Evolutionary conservation across 2,113 vertebrate genomes (phyloP).

Genomic region (Labrus mixtus): DNA sequence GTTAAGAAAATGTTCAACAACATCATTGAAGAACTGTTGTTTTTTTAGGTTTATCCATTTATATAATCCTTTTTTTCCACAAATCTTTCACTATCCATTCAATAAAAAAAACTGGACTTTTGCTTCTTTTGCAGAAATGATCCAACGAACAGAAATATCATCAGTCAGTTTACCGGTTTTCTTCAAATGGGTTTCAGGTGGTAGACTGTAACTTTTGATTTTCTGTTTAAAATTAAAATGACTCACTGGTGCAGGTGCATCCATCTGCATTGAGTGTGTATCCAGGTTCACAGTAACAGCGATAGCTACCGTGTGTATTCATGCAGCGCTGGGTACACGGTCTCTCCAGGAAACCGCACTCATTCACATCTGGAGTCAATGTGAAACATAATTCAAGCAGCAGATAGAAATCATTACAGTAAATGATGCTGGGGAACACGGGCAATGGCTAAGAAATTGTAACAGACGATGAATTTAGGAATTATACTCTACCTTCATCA

Average conservation of each 20-base stretch:
- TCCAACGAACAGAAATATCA: slow-evolving; percentile 25
- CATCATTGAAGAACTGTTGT: no score
- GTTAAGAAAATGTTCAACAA: no score
- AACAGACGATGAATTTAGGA: slow-evolving; percentile 37
- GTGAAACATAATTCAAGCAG: slow-evolving; percentile 55
- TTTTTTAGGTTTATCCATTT: no score
- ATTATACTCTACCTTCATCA: slow-evolving; percentile 72
- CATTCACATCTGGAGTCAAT: slow-evolving; percentile 82
- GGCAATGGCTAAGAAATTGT: slow-evolving; percentile 63
- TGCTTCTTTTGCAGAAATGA: background rate
- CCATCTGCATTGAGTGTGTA: slow-evolving; percentile 74
- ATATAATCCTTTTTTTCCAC: no score
- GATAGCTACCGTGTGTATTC: slow-evolving; percentile 81
- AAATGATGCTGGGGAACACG: slow-evolving; percentile 60
- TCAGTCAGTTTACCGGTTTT: slow-evolving; percentile 1
- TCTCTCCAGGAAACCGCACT: slow-evolving; percentile 75
- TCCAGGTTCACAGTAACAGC: slow-evolving; percentile 80
- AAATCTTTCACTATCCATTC: no score
- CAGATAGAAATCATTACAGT: slow-evolving; percentile 52
- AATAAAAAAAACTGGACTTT: no score
- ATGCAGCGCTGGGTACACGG: slow-evolving; percentile 81
- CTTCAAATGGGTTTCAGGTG: slow-evolving; percentile 5
- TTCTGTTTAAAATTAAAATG: slow-evolving; percentile 33
- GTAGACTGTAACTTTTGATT: background rate
- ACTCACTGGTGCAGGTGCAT: slow-evolving; percentile 78